phyloP scores from a whole-genome alignment of 2,113 vertebrate genomes.

The human (Homo sapiens) region DNA sequence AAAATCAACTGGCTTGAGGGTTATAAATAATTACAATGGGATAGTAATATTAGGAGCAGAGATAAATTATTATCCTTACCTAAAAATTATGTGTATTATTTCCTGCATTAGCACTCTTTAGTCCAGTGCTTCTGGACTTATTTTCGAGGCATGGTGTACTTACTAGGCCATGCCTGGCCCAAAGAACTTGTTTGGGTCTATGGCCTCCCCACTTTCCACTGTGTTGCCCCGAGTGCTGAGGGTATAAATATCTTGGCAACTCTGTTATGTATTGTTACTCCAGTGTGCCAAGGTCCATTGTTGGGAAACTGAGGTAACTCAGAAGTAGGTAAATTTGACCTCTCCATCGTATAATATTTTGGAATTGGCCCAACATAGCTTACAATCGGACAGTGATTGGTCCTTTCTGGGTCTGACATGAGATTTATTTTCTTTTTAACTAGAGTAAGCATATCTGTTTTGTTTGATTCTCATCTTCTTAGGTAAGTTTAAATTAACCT shows the following conservation, averaged over 20 bases:
- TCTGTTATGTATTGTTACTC: background rate
- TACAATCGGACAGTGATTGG: constrained; percentile 30
- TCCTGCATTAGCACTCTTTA: background rate
- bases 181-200: background rate
- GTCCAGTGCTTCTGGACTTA: background rate
- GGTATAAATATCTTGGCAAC: background rate
- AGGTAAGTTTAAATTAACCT: constrained; percentile 20
- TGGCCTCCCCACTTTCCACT: background rate
- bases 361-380: background rate
- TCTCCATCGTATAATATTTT: background rate
- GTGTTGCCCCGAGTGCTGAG: background rate
- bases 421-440: background rate
- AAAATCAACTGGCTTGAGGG: background rate
- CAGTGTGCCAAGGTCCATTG: no score
- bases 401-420: background rate
- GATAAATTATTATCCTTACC: background rate
- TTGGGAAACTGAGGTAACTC: background rate
- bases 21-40: background rate
- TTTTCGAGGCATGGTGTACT: background rate
- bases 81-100: background rate
- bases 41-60: background rate
- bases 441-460: background rate
- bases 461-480: constrained; percentile 23
- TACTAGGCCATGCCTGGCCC: background rate
- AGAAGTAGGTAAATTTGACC: background rate